Base-by-base conservation (phyloP, 2,888 invertebrate species). In the Subacronicta megacephala region DNA sequence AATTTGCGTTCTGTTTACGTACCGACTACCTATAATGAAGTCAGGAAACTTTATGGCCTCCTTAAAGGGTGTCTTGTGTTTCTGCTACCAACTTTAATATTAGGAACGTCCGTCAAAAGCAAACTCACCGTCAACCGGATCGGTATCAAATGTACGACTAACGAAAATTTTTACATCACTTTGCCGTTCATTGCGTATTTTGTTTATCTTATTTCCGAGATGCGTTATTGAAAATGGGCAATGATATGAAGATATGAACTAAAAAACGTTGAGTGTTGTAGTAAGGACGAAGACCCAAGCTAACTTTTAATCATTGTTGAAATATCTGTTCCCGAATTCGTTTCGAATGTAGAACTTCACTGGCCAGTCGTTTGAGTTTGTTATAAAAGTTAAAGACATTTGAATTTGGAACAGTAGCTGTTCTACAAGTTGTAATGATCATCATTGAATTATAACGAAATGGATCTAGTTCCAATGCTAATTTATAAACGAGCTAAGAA, bases 221-320 rank as follows among this genome's bases (percentile, higher is more conserved):
- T 12, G 2, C 12, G 3, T 6, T 4, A 2, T 7, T 26, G 13
- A 16, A 42, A 50, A 15, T 1, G 1, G 12, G 65, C 10, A 47
- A 65, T 58, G 52, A 16, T 51, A 40, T 12, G 1, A 0, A 12
- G 56, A 31, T 0, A 20, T 13, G 0, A 1, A 1, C n/a, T 18
- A 17, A 40, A 31, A 9, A 33, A 17, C 35, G n/a, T 16, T 45
- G 2, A 23, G 12, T 43, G 15, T 7, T 12, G 0, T 33, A 38
- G 50, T 57, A 61, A 17, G 18, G 26, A 36, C 38, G 42, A 38
- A 69, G 33, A 31, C 49, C 44, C 54, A 13, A 41, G 40, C 38
- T 53, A 75, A 74, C 68, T 75, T 74, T 75, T 63, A 75, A 72
- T 66, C 59, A 72, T 75, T 72, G 63, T 70, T 66, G 52, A 75